Percentiles rank a stretch among this genome's conserved stretches.
Evolutionary conservation across 2,797 vertebrate species (phyloP).

Genomic region (Malacoraja senta): DNA sequence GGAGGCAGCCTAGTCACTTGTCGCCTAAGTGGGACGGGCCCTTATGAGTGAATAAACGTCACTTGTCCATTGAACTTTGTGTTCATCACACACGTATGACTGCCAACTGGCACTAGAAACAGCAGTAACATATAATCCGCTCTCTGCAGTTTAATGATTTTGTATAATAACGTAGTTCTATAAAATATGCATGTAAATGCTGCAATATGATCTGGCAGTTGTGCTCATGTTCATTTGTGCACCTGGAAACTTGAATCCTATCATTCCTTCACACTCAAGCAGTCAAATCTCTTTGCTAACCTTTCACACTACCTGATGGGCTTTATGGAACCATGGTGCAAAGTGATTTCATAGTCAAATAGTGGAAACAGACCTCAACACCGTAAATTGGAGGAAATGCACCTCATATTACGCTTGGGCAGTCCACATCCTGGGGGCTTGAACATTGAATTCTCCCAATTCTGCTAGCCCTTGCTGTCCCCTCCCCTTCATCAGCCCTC

Average conservation of each 20-base stretch:
- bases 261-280: neutral
- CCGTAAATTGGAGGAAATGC: too few relatives aligned
- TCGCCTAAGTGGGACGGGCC: too few relatives aligned
- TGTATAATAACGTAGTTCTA: neutral
- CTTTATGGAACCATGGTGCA: neutral
- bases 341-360: neutral
- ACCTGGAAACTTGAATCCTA: neutral
- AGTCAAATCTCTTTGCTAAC: neutral
- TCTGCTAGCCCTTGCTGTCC: too few relatives aligned
- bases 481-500: too few relatives aligned
- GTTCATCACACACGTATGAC: neutral
- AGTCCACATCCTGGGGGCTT: too few relatives aligned
- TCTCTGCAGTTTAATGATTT: neutral
- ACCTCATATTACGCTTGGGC: too few relatives aligned
- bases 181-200: neutral
- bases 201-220: neutral
- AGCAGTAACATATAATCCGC: neutral
- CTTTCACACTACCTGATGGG: neutral
- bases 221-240: neutral
- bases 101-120: neutral
- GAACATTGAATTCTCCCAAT: too few relatives aligned
- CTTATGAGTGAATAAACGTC: neutral
- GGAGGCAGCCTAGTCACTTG: too few relatives aligned
- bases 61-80: neutral
- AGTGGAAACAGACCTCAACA: too few relatives aligned